These are phyloP conservation scores for Scaptomyza tumidula DNA, from an alignment of 2,888 invertebrate genomes.

Conservation along the genomic window DNA sequence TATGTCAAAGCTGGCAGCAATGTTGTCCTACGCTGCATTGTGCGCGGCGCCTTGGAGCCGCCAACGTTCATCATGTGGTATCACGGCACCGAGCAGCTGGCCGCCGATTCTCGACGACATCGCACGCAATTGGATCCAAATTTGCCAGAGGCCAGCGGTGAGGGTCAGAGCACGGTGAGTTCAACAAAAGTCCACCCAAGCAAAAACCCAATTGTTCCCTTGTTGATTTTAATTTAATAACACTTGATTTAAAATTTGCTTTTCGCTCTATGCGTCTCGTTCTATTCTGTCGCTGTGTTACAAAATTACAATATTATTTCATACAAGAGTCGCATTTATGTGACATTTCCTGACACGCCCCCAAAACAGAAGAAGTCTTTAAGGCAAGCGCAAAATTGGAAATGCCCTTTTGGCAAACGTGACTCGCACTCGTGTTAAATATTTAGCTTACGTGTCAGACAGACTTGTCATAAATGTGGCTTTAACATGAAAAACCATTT, in stretches of 20 bases:
- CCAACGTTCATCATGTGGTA: conserved; percentile 98
- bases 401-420: conserved; percentile 32
- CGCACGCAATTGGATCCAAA: conserved; percentile 84
- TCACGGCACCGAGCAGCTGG: conserved; percentile 86
- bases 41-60: conserved; percentile 95
- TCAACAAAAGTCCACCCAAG: conserved; percentile 24
- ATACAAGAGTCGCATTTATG: conserved; percentile 54
- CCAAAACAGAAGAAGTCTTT: background rate
- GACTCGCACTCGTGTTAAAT: conserved; percentile 40
- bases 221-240: conserved; percentile 78
- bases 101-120: conserved; percentile 83
- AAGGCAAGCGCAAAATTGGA: conserved; percentile 28
- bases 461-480: conserved; percentile 25
- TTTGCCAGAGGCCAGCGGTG: conserved; percentile 81
- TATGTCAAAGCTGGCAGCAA: conserved; percentile 96
- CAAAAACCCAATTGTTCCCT: conserved; percentile 64
- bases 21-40: conserved; percentile 94
- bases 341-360: conserved; percentile 38
- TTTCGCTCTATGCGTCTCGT: conserved; percentile 14
- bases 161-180: conserved; percentile 84
- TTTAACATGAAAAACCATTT: conserved; percentile 3
- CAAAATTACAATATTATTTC: conserved; percentile 65
- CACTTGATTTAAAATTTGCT: conserved; percentile 67
- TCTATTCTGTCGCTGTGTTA: background rate
- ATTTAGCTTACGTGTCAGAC: conserved; percentile 37